A percentile compares a stretch with the other conserved stretches of the same genome.
phyloP scores from a whole-genome alignment of 2,113 vertebrate genomes.

The Prunella himalayana region DNA sequence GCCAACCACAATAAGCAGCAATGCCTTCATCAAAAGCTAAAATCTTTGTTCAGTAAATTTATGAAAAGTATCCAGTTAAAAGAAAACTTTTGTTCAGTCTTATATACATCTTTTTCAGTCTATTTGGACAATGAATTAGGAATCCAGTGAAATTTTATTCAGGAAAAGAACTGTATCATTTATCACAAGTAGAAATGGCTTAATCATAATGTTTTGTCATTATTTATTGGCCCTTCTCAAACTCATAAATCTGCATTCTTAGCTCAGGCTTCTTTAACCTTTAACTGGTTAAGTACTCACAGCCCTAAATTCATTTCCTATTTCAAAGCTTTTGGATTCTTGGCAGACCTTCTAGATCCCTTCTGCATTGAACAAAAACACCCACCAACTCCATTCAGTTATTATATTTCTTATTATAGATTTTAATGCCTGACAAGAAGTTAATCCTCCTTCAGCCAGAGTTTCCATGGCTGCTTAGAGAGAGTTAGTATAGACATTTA shows the following conservation, averaged over 20 bases:
- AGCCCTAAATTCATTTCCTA: neutral
- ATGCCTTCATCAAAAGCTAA: neutral
- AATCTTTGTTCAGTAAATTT: neutral
- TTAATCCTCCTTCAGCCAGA: neutral
- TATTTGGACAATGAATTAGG: neutral
- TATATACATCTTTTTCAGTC: neutral
- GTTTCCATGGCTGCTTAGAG: neutral
- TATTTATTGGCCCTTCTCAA: neutral
- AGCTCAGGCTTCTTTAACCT: neutral
- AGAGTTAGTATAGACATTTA: neutral
- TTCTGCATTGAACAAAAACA: neutral
- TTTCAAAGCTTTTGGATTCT: neutral
- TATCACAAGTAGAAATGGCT: neutral
- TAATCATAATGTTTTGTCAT: neutral
- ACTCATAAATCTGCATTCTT: neutral
- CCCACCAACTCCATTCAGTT: neutral
- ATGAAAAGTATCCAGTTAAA: neutral
- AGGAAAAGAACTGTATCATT: neutral
- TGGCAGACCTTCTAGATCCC: neutral
- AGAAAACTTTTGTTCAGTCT: neutral
- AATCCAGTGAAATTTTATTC: neutral
- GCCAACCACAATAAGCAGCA: neutral
- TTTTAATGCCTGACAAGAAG: neutral
- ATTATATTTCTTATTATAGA: neutral
- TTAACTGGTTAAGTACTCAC: neutral